Evolutionary conservation across 1,140 invertebrate genomes (phyloP).

Genomic region (Drosophila fuyamai): DNA sequence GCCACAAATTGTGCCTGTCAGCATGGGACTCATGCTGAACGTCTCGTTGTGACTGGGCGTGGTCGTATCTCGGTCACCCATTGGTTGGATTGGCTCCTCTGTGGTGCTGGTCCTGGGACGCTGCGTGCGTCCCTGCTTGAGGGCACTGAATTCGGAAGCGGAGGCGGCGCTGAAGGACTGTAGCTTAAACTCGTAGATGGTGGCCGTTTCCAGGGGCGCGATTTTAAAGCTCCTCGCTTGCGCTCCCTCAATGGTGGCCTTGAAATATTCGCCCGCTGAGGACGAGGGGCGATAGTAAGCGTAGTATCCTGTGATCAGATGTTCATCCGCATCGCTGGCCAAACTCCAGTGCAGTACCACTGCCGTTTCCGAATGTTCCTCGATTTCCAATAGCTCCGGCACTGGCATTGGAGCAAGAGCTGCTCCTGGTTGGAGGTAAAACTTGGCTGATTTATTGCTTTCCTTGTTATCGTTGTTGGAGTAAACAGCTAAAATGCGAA

Average conservation of each 20-base stretch:
- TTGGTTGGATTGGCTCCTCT: constrained; percentile 47
- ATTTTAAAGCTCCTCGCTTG: constrained; percentile 89
- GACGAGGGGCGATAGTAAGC: constrained; percentile 94
- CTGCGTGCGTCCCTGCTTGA: constrained; percentile 90
- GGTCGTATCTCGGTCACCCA: constrained; percentile 48
- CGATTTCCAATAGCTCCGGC: constrained; percentile 90
- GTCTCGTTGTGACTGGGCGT: constrained; percentile 73
- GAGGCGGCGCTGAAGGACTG: constrained; percentile 94
- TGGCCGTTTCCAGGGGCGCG: constrained; percentile 91
- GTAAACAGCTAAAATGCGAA: constrained; percentile 96
- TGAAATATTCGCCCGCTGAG: constrained; percentile 92
- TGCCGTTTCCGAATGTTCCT: constrained; percentile 89
- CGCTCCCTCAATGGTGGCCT: constrained; percentile 91
- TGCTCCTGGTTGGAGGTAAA: constrained; percentile 89
- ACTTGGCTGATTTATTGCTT: constrained; percentile 92
- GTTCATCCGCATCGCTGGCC: constrained; percentile 36
- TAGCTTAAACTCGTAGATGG: constrained; percentile 95
- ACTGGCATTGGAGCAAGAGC: constrained; percentile 88
- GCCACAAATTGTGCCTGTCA: constrained; percentile 65
- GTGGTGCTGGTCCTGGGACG: constrained; percentile 66
- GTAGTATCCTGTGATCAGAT: constrained; percentile 89
- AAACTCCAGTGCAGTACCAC: constrained; percentile 90
- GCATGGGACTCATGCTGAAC: constrained; percentile 58
- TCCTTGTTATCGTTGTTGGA: constrained; percentile 96
- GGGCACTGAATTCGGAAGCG: constrained; percentile 94